Evolutionary conservation across 2,888 invertebrate genomes (phyloP).

Genomic region (Bursaphelenchus okinawaensis): DNA sequence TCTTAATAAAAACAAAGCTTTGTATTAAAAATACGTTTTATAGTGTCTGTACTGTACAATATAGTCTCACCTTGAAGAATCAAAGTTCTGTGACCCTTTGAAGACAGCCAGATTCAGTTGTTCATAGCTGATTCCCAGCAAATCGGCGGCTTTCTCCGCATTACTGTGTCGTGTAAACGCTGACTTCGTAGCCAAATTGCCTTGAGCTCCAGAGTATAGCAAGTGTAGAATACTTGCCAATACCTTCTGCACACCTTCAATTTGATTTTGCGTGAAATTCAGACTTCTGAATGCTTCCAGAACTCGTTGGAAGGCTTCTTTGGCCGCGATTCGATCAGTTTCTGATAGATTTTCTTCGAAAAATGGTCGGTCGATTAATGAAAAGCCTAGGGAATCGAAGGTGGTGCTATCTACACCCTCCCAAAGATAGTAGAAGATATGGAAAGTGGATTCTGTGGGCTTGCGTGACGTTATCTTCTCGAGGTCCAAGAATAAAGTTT

Average conservation of each 20-base stretch:
- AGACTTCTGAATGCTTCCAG: conserved; percentile 73
- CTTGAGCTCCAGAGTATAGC: conserved; percentile 67
- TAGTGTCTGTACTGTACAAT: too few species aligned
- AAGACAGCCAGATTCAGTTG: conserved; percentile 77
- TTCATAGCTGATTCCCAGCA: conserved; percentile 75
- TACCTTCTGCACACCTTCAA: conserved; percentile 77
- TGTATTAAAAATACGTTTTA: too few species aligned
- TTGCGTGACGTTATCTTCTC: conserved; percentile 69
- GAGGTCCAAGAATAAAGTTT: conserved; percentile 72
- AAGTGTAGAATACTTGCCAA: conserved; percentile 89
- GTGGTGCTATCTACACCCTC: conserved; percentile 65
- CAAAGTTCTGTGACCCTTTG: conserved; percentile 21
- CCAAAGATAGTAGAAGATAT: conserved; percentile 69
- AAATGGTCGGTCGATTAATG: conserved; percentile 71
- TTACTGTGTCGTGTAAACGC: conserved; percentile 70
- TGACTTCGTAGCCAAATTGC: conserved; percentile 29
- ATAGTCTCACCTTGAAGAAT: conserved; percentile 6
- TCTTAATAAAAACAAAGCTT: too few species aligned
- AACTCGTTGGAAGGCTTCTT: conserved; percentile 70
- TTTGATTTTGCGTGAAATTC: conserved; percentile 72
- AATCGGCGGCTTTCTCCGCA: conserved; percentile 72
- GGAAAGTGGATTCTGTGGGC: conserved; percentile 71
- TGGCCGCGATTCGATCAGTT: conserved; percentile 45
- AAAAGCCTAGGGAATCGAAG: conserved; percentile 19
- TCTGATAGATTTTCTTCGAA: conserved; percentile 71